Evolutionary conservation across 2,113 vertebrate genomes (phyloP), one percentile per base, ranked within the genome.

Genomic region (Nannobrachium achirus): DNA sequence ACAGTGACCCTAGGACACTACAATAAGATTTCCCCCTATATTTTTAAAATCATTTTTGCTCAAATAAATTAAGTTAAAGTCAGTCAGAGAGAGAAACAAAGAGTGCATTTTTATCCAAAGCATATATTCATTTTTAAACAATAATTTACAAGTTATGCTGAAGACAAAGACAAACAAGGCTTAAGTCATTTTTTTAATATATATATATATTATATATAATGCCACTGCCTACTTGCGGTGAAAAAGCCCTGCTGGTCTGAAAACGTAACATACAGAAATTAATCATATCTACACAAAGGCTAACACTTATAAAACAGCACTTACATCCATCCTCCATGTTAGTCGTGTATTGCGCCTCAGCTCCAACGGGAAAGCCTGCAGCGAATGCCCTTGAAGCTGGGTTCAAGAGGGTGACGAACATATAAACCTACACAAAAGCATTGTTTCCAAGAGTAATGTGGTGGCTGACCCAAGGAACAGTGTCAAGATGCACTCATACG

Each of bases 21-120:
- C 75, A 73, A 75, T 49, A 77, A 68, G 0, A 71, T 80, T 85
- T 71, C 79, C 73, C 81, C 76, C 25, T 33, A 33, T 82, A 76
- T 66, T 20, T 51, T 70, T 74, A 80, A 57, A 59, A 77, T 33
- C 25, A 33, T 73, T 73, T 85, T 59, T 78, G 71, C 50, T 85
- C 69, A 77, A 89, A 92, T 92, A 92, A 91, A 91, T 93, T 83
- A 92, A 91, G 91, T 93, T 83, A 88, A 90, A 70, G 45, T 74
- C 83, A 79, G 13, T 76, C 64, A 68, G 63, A 86, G 70, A 86
- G 79, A 91, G 81, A 89, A 84, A 81, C 52, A 76, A 33, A 82
- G 75, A 91, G 88, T 88, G 89, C 86, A 85, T 85, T 86, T n/a
- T 73, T 80, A 81, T 78, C 76, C 86, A 78, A 78, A 86, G 66